A percentile compares a stretch with the other conserved stretches of the same genome.
phyloP scores from a whole-genome alignment of 2,113 vertebrate genomes.

The Hyperoodon ampullatus region DNA sequence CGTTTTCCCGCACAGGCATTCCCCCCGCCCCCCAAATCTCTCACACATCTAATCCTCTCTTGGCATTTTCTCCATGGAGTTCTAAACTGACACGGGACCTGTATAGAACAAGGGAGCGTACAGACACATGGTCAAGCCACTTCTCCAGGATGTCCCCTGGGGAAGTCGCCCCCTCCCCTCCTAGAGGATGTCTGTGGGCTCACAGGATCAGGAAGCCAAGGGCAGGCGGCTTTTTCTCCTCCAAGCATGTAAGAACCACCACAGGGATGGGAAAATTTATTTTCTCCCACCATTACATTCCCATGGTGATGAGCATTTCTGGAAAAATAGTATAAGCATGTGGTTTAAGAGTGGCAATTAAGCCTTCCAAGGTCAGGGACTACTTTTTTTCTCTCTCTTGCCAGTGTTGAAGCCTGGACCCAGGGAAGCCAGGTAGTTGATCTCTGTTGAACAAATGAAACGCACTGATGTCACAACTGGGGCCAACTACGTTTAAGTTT shows the following conservation, averaged over 20 bases:
- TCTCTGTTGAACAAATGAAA: neutral
- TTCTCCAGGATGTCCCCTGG: neutral
- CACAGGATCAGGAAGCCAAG: neutral
- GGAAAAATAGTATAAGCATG: neutral
- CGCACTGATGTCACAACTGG: neutral
- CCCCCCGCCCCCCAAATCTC: neutral
- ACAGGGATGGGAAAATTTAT: neutral
- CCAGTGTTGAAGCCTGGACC: neutral
- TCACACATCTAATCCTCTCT: neutral
- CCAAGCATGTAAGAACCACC: neutral
- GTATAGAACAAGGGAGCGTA: neutral
- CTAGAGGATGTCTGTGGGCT: fast-evolving
- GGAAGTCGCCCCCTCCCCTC: neutral
- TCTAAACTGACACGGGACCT: fast-evolving
- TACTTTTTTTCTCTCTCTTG: fast-evolving
- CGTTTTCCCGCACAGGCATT: neutral
- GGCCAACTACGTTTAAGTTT: neutral
- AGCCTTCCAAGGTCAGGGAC: neutral
- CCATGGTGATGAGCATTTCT: neutral
- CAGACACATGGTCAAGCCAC: neutral
- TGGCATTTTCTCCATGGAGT: neutral
- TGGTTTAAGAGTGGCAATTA: neutral
- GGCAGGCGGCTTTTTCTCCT: neutral
- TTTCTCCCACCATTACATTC: neutral
- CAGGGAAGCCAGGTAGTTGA: neutral